Evolutionary conservation across 2,888 invertebrate species (phyloP).

Genomic region (Sinelater perroti): DNA sequence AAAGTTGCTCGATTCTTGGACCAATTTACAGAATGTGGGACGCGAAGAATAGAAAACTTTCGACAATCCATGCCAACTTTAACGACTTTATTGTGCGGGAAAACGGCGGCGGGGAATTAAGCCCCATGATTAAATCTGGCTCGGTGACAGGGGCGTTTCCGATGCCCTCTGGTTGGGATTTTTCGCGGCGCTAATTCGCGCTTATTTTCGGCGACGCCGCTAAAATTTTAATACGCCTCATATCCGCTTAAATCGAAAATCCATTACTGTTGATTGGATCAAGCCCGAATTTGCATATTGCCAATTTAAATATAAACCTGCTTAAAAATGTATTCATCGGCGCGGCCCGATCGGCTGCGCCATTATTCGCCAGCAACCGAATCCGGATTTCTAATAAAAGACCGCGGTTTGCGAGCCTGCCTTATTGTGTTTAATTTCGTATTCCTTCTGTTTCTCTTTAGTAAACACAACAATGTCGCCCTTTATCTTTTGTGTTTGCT

Average conservation of each 20-base stretch:
- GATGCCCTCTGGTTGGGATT: constrained; percentile 6
- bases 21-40: constrained; percentile 34
- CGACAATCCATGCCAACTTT: constrained; percentile 34
- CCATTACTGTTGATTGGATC: constrained; percentile 51
- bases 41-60: constrained; percentile 36
- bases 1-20: constrained; percentile 36
- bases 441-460: constrained; percentile 26
- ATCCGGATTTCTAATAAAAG: constrained; percentile 27
- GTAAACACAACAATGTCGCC: constrained; percentile 29
- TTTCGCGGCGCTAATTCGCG: not conserved
- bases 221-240: constrained; percentile 13
- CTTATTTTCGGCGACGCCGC: not conserved
- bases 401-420: constrained; percentile 16
- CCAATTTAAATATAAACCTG: constrained; percentile 49
- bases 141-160: constrained; percentile 30
- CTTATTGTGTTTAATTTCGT: constrained; percentile 30
- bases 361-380: constrained; percentile 21
- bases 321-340: constrained; percentile 39
- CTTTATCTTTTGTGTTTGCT: constrained; percentile 27
- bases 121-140: constrained; percentile 31
- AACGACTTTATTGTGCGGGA: constrained; percentile 33
- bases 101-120: constrained; percentile 27
- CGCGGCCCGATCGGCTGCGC: constrained; percentile 20
- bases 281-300: constrained; percentile 49
- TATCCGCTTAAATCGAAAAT: constrained; percentile 41